These are phyloP conservation scores for Girardia tigrina DNA, from an alignment of 2,888 invertebrate genomes.

Conservation along the genomic window DNA sequence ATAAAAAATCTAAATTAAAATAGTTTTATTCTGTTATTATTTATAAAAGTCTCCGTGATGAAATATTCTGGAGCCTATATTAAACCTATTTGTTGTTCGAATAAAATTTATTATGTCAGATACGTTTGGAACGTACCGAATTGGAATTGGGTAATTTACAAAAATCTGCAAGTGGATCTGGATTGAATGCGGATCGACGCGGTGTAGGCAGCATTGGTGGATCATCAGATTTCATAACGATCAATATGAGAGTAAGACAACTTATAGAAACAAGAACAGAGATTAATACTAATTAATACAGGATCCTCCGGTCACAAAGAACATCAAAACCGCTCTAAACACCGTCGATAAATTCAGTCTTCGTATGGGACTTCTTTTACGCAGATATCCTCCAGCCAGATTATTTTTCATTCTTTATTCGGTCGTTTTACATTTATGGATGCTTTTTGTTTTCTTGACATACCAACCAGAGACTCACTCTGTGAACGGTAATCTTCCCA, in stretches of 20 bases:
- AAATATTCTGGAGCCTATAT: background rate
- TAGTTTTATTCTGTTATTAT: too few species aligned
- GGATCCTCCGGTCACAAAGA: slow-evolving; percentile 54
- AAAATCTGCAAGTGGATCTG: background rate
- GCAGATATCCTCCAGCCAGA: slow-evolving; percentile 67
- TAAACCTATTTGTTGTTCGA: background rate
- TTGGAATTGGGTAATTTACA: background rate
- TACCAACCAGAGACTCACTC: slow-evolving; percentile 58
- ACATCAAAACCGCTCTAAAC: slow-evolving; percentile 65
- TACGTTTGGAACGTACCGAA: background rate
- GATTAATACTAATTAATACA: background rate
- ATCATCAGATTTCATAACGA: background rate
- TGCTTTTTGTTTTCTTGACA: slow-evolving; percentile 64
- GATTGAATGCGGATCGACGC: background rate
- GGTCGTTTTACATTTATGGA: slow-evolving; percentile 68
- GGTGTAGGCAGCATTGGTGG: background rate
- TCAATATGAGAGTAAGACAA: slow-evolving; percentile 10
- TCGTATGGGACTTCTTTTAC: slow-evolving; percentile 64
- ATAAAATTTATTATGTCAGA: background rate
- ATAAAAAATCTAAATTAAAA: too few species aligned
- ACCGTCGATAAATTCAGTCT: slow-evolving; percentile 64
- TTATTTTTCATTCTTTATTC: slow-evolving; percentile 71
- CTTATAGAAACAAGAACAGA: background rate
- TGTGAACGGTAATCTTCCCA: slow-evolving; percentile 42
- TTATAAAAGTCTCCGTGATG: too few species aligned